phyloP scores from a whole-genome alignment of 2,113 vertebrate genomes.

The Brevimyrus niger region DNA sequence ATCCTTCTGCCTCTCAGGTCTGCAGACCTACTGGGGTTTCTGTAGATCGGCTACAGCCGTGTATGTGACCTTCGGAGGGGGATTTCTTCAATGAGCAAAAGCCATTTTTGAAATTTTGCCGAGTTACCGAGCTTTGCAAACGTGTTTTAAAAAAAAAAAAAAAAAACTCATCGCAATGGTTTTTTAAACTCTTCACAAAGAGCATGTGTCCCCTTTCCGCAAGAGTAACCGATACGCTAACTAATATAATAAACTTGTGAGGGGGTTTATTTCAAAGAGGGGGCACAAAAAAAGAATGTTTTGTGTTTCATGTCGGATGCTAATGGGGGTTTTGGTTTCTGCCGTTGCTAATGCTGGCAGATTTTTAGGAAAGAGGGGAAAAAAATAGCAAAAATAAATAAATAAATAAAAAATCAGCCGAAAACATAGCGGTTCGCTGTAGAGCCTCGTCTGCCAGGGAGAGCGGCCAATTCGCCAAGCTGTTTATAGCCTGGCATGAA shows the following conservation, averaged over 20 bases:
- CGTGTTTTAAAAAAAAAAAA: no score
- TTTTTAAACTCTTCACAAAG: neutral
- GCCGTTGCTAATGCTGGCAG: neutral
- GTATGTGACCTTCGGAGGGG: neutral
- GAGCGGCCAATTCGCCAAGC: neutral
- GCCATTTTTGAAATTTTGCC: neutral
- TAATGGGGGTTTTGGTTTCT: constrained; percentile 6
- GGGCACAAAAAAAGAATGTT: neutral
- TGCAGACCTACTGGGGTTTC: neutral
- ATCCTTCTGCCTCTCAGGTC: neutral
- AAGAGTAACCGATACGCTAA: neutral
- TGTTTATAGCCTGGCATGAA: neutral
- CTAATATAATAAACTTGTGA: neutral
- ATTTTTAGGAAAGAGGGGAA: neutral
- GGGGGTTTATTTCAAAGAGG: neutral
- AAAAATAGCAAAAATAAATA: neutral
- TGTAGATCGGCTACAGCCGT: neutral
- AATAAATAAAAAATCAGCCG: neutral
- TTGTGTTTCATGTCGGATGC: neutral
- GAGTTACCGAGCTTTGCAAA: neutral
- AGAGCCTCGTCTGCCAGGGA: neutral
- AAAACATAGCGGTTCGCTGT: neutral
- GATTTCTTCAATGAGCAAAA: neutral
- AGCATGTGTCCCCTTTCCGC: neutral
- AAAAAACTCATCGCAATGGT: neutral